Percentiles rank a stretch among this genome's conserved stretches.
These are phyloP conservation scores for Larimichthys polyactis DNA, from an alignment of 2,113 vertebrate genomes.

Conservation along the genomic window DNA sequence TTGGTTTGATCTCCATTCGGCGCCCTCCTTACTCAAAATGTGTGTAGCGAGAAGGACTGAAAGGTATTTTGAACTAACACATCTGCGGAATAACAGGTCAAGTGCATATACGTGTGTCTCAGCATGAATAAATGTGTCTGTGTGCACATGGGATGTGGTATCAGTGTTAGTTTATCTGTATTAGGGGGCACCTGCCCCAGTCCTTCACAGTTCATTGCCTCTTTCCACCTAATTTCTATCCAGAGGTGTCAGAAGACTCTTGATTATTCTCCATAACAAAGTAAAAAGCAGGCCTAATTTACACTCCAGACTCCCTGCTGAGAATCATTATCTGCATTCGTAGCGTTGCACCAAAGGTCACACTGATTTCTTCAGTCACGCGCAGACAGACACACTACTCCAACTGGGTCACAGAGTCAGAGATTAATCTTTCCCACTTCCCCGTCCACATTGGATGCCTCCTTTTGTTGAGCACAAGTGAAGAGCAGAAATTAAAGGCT, in stretches of 20 bases:
- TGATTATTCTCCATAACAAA: slow-evolving; percentile 78
- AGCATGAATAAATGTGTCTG: not conserved
- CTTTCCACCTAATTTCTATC: slow-evolving; percentile 74
- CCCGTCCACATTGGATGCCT: slow-evolving; percentile 20
- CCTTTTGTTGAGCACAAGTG: slow-evolving; percentile 47
- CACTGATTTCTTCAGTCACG: slow-evolving; percentile 64
- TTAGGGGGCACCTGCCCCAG: slow-evolving; percentile 66
- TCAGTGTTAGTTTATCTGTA: slow-evolving; percentile 65
- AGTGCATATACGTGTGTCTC: not conserved
- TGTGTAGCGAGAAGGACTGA: not conserved
- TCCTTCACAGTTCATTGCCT: slow-evolving; percentile 77
- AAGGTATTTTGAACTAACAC: slow-evolving; percentile 3
- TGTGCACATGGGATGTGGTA: slow-evolving; percentile 35
- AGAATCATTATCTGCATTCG: slow-evolving; percentile 76
- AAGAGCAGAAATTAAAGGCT: slow-evolving; percentile 62
- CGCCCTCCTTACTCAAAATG: not conserved
- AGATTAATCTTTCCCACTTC: slow-evolving; percentile 61
- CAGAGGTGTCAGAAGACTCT: slow-evolving; percentile 56
- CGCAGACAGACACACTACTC: slow-evolving; percentile 42
- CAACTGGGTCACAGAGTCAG: slow-evolving; percentile 55
- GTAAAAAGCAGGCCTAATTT: slow-evolving; percentile 72
- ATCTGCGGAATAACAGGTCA: slow-evolving; percentile 30
- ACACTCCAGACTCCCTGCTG: slow-evolving; percentile 67
- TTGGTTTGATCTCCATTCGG: not conserved
- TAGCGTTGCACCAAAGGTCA: slow-evolving; percentile 77